Conservation (phyloP, 2,113 vertebrate species). For the Apeltes quadracus region DNA sequence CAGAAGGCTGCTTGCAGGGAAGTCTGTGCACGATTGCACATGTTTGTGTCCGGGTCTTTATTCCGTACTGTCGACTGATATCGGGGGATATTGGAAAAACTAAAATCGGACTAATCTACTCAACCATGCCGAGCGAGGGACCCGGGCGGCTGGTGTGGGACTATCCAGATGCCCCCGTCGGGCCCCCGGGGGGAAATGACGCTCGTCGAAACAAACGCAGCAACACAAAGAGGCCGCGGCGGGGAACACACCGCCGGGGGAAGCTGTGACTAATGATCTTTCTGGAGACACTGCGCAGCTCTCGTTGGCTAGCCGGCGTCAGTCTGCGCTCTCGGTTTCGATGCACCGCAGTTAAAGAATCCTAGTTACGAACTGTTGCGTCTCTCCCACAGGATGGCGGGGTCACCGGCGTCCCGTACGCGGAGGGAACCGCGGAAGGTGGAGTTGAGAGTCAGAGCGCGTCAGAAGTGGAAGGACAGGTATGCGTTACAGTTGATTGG, state of each 20-base stretch:
- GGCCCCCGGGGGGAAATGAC: not conserved
- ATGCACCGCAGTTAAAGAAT: not conserved
- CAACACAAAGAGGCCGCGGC: conserved; percentile 9
- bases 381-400: conserved; percentile 83
- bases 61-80: conserved; percentile 3
- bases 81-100: too few species aligned
- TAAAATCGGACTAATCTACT: too few species aligned
- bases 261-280: conserved; percentile 21
- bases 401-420: conserved; percentile 85
- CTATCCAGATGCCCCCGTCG: conserved; percentile 12
- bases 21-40: not conserved
- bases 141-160: not conserved
- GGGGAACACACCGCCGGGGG: conserved; percentile 16
- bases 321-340: not conserved
- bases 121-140: too few species aligned
- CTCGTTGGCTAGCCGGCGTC: not conserved
- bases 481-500: conserved; percentile 36
- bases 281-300: conserved; percentile 9
- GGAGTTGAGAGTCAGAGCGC: conserved; percentile 85
- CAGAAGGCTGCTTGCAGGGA: not conserved
- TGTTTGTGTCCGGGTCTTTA: conserved; percentile 1
- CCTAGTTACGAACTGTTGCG: not conserved
- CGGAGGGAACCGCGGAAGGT: conserved; percentile 83
- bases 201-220: conserved; percentile 25
- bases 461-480: conserved; percentile 83